Base-by-base conservation (phyloP, 2,797 vertebrate species). In the Spea hammondii region DNA sequence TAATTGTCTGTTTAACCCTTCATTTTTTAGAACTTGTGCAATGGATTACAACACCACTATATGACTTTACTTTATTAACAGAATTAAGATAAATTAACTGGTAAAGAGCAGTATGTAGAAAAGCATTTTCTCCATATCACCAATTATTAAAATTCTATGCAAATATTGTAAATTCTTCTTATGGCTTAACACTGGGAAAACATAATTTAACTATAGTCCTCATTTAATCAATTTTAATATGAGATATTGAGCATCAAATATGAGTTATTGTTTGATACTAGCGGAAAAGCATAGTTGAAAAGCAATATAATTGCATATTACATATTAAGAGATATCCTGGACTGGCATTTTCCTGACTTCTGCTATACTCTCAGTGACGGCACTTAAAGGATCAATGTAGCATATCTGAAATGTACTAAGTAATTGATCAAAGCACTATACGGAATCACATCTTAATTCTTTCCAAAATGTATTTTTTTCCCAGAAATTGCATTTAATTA, bases 391-490 rank as follows among this genome's bases (percentile, higher is more conserved):
- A 79, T 79, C 78, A 70, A 79, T 79, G 65, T 55, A 64, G 71
- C 78, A 74, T 69, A 73, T 79, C 78, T 79, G 65, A 73, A 70
- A 74, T 69, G 65, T 74, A 79, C 78, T 68, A 74, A 74, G 78
- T 69, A 69, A 79, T 79, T 74, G 71, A 74, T 64, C 55, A 54
- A 74, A 74, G 72, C 65, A 60, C 77, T 72, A 65, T 62, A 45
- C 54, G n/a, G 78, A 79, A 74, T 73, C 65, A 74, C 54, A 72
- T 72, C 53, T 74, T 74, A 62, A 74, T 79, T 55, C 13, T 48
- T 54, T 17, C 8, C 32, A 57, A 68, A 72, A 71, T 46, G 1
- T 59, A 66, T 32, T 62, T 57, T 72, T 53, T 66, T 69, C 74
- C 64, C 53, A 70, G 55, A 17, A 74, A 60, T n/a, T 47, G 45